Percentiles rank a stretch among this genome's conserved stretches.
Evolutionary conservation across 2,888 invertebrate genomes (phyloP).

Genomic region (Metellina segmentata): DNA sequence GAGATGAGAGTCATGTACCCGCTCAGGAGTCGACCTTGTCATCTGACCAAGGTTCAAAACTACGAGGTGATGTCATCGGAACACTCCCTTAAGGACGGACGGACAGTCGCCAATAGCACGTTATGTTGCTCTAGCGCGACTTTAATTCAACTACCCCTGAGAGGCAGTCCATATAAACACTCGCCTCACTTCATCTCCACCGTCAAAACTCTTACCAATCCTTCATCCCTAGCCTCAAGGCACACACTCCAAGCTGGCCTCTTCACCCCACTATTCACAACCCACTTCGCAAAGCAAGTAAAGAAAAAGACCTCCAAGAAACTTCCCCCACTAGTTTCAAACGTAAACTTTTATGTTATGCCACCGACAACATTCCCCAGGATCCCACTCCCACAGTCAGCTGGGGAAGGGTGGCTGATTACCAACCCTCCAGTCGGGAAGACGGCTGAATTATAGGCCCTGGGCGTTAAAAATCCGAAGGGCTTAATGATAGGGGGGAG

Average conservation of each 20-base stretch:
- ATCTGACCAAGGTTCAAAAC: too few relatives aligned
- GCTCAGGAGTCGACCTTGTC: too few relatives aligned
- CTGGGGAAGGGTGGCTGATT: background rate
- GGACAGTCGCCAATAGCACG: too few relatives aligned
- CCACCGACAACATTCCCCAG: background rate
- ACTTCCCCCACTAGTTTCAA: background rate
- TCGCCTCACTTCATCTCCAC: background rate
- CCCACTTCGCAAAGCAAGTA: background rate
- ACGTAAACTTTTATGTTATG: constrained; percentile 15
- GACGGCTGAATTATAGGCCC: constrained; percentile 6
- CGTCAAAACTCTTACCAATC: background rate
- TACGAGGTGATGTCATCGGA: too few relatives aligned
- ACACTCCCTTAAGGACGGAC: too few relatives aligned
- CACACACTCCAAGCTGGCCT: background rate
- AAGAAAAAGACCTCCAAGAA: background rate
- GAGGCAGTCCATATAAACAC: too few relatives aligned
- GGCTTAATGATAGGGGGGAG: background rate
- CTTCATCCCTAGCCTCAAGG: background rate
- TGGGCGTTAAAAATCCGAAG: constrained; percentile 14
- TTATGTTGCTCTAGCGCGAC: too few relatives aligned
- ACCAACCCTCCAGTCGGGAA: background rate
- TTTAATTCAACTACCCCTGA: too few relatives aligned
- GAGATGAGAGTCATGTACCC: too few relatives aligned
- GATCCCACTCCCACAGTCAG: background rate
- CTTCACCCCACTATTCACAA: background rate